Evolutionary conservation across 2,797 vertebrate genomes (phyloP), one percentile per base, ranked within the genome.

Genomic region (Myotis myotis): DNA sequence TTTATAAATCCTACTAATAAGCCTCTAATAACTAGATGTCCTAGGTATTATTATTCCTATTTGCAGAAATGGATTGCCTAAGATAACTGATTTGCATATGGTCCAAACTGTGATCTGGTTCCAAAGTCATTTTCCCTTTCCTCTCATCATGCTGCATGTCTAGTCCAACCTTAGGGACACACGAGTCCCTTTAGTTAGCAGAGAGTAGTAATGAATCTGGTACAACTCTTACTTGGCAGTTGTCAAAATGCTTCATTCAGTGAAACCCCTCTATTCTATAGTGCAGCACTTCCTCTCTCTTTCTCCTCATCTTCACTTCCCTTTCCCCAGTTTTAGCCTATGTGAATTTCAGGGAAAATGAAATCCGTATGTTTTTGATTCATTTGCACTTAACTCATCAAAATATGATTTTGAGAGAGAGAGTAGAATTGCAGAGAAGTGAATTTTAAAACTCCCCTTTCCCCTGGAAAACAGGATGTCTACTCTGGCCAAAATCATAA

Each of bases 331-430:
- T 75, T 93, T 49, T n/a, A 92, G 85, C 33, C 68, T 90, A 76
- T 25, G n/a, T 64, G 85, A 89, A 72, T 94, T 95, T 96, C 64
- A 92, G 95, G 70, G 53, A 95, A 90, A 97, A 96, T 78, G 57
- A 95, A 89, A 91, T 74, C 85, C 85, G 0, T 96, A 92, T 96
- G 97, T 91, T 96, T 95, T 93, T 94, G 0, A 93, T 95, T 96
- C 95, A 95, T 97, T 97, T 97, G 88, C 86, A 92, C 96, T 96
- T 97, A 96, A 96, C 92, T 95, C 96, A 93, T 96, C 95, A 94
- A 96, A 97, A 94, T 95, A 95, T 84, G 86, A 89, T 96, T 97
- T 84, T 72, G 75, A 94, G 71, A 89, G 84, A 91, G 66, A 93
- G 91, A 95, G 87, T 86, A 72, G 93, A 93, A 96, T 95, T 95